Conservation (phyloP, 2,113 vertebrate species). For the Paratilapia polleni region DNA sequence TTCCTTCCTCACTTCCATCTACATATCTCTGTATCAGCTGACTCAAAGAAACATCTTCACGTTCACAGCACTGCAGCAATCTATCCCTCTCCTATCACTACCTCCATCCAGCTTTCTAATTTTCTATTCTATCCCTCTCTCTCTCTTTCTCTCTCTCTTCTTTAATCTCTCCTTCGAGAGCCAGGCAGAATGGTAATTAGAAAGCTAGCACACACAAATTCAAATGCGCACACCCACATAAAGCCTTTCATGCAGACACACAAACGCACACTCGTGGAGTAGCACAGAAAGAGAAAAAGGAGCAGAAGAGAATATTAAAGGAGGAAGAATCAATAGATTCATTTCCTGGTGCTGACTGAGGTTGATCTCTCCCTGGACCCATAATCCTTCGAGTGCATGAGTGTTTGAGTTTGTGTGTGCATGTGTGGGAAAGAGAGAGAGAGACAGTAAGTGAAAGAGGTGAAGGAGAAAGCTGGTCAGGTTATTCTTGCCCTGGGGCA, state of each 20-base stretch:
- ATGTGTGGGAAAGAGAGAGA: neutral
- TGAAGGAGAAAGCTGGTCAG: slow-evolving; percentile 34
- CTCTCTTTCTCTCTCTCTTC: neutral
- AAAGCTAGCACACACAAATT: neutral
- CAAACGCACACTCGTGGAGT: neutral
- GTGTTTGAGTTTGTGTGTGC: slow-evolving; percentile 12
- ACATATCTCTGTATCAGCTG: slow-evolving; percentile 20
- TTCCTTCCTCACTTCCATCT: neutral
- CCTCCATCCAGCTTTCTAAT: neutral
- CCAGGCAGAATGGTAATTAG: slow-evolving; percentile 28
- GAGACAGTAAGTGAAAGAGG: neutral
- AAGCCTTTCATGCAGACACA: slow-evolving; percentile 1
- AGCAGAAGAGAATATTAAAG: slow-evolving; percentile 48
- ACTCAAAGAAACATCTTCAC: slow-evolving; percentile 15
- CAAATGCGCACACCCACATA: neutral
- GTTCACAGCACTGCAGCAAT: neutral
- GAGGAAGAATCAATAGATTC: slow-evolving; percentile 60
- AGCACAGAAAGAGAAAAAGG: slow-evolving; percentile 17
- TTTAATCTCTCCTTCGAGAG: slow-evolving; percentile 41
- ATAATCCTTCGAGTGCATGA: slow-evolving; percentile 40
- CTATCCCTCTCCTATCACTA: neutral
- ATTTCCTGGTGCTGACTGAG: slow-evolving; percentile 65
- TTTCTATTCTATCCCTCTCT: neutral
- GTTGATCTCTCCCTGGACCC: slow-evolving; percentile 46
- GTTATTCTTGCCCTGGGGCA: slow-evolving; percentile 42